These are phyloP conservation scores for Chelmon rostratus DNA, from an alignment of 2,797 vertebrate genomes.

Conservation along the genomic window DNA sequence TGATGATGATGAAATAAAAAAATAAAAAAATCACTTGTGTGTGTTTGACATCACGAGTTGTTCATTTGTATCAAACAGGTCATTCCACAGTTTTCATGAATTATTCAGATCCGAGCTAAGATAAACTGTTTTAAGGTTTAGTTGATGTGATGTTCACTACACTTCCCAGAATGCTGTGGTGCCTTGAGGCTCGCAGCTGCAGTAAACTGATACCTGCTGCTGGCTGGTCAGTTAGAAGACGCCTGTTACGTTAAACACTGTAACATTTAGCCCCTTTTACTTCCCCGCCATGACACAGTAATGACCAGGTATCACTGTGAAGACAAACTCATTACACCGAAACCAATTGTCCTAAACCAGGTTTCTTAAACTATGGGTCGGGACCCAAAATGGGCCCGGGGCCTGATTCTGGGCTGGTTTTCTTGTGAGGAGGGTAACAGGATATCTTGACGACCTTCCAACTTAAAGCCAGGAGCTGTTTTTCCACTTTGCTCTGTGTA, in stretches of 20 bases:
- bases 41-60: no score
- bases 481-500: constrained; percentile 28
- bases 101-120: no score
- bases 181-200: constrained; percentile 27
- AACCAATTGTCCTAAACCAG: constrained; percentile 49
- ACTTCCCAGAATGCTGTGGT: constrained; percentile 25
- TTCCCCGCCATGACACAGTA: constrained; percentile 42
- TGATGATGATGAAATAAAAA: no score
- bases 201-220: constrained; percentile 51
- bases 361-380: constrained; percentile 30
- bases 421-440: constrained; percentile 23
- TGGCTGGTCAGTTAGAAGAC: constrained; percentile 24
- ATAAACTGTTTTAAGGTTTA: no score
- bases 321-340: constrained; percentile 64
- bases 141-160: neutral
- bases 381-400: constrained; percentile 24
- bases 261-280: constrained; percentile 58
- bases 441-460: constrained; percentile 26
- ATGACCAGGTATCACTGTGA: constrained; percentile 48
- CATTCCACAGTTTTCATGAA: no score
- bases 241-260: constrained; percentile 44
- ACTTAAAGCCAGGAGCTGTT: neutral
- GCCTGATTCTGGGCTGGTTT: constrained; percentile 25
- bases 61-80: no score
- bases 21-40: no score